Percentiles rank a stretch among this genome's conserved stretches.
These are phyloP conservation scores for Choreutis nemorana DNA, from an alignment of 2,888 invertebrate species.

Conservation along the genomic window DNA sequence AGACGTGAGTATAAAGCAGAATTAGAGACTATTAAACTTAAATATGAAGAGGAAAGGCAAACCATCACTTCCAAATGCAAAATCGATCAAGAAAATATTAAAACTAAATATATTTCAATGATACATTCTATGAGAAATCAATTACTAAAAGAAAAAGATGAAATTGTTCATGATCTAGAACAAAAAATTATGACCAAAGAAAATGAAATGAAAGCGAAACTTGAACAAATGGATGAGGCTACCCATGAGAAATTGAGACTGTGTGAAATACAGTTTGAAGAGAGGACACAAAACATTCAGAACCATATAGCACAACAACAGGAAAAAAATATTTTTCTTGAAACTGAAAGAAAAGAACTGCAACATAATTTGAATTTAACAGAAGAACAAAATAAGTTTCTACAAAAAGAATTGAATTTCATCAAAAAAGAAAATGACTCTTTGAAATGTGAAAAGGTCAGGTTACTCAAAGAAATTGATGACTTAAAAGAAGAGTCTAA, in stretches of 20 bases:
- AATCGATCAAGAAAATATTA: conserved; percentile 40
- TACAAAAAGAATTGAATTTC: conserved; percentile 33
- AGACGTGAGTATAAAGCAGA: conserved; percentile 54
- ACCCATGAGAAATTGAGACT: conserved; percentile 47
- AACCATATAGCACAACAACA: conserved; percentile 41
- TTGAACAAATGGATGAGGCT: conserved; percentile 54
- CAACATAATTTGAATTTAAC: conserved; percentile 28
- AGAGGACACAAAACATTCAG: conserved; percentile 40
- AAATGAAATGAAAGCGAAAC: conserved; percentile 50
- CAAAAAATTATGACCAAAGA: conserved; percentile 36
- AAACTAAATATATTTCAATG: conserved; percentile 32
- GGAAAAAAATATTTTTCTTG: conserved; percentile 31
- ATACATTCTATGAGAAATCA: conserved; percentile 40
- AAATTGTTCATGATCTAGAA: conserved; percentile 36
- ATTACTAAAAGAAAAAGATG: conserved; percentile 39
- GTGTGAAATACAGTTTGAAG: conserved; percentile 59
- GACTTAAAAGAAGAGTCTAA: conserved; percentile 42
- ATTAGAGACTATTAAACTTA: conserved; percentile 45
- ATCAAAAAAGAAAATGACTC: conserved; percentile 33
- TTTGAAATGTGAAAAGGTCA: conserved; percentile 27
- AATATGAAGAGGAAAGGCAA: conserved; percentile 56
- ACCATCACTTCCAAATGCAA: conserved; percentile 37
- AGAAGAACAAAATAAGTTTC: conserved; percentile 31
- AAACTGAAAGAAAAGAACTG: conserved; percentile 39
- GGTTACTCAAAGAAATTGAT: conserved; percentile 27